phyloP scores from a whole-genome alignment of 2,888 invertebrate genomes.

The Drosophila algonquin region DNA sequence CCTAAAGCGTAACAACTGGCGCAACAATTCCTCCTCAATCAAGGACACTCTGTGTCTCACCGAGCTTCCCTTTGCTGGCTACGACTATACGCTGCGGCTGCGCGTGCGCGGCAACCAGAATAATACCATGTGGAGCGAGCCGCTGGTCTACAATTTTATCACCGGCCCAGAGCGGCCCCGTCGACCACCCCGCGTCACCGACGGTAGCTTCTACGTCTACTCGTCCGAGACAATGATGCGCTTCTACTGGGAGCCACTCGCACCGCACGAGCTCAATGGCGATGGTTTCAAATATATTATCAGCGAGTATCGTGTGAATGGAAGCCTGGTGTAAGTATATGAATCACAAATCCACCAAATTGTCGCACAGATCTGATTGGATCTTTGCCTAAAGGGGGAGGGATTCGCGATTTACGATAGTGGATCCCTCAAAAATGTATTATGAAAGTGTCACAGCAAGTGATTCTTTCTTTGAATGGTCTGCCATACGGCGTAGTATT shows the following conservation, averaged over 20 bases:
- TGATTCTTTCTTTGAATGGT: background rate
- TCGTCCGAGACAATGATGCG: conserved; percentile 86
- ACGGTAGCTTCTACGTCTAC: conserved; percentile 90
- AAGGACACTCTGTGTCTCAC: conserved; percentile 70
- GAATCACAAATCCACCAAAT: background rate
- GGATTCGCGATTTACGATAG: background rate
- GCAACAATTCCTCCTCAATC: conserved; percentile 45
- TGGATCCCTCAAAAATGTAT: background rate
- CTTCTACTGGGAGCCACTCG: conserved; percentile 92
- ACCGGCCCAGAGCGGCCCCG: conserved; percentile 86
- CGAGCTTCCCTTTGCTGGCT: conserved; percentile 74
- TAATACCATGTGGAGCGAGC: conserved; percentile 88
- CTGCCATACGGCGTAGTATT: background rate
- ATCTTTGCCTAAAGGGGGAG: background rate
- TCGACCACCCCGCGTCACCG: conserved; percentile 88
- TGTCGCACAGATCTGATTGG: background rate
- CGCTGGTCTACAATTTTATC: conserved; percentile 86
- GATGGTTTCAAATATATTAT: conserved; percentile 89
- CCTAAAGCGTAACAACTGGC: conserved; percentile 52
- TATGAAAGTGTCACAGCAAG: too few species aligned
- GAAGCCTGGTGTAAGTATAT: conserved; percentile 64
- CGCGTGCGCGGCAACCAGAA: conserved; percentile 86
- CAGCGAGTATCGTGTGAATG: conserved; percentile 78
- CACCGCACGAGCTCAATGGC: conserved; percentile 89
- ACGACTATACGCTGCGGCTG: conserved; percentile 87